Evolutionary conservation across 35 echinoderm and acorn worm genomes (phyloP).

Genomic region (Chiridota heheva): DNA sequence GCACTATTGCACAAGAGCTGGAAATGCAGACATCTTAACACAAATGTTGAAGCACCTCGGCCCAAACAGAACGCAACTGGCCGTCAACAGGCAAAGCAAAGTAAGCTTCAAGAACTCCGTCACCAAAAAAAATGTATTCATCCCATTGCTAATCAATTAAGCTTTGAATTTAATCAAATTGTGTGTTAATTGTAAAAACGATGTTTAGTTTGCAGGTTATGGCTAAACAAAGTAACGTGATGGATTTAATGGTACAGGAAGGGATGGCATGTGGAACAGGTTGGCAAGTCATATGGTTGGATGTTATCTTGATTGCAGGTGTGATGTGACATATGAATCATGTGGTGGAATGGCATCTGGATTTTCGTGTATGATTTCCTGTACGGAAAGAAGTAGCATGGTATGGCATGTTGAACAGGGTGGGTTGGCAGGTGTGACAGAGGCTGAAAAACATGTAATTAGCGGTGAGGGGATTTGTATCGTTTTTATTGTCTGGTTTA

Average conservation of each 20-base stretch:
- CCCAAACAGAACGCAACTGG: slow-evolving; percentile 83
- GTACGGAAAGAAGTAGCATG: no score
- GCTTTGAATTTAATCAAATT: background rate
- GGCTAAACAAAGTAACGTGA: background rate
- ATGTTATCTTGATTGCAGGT: no score
- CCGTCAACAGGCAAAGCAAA: slow-evolving; percentile 93
- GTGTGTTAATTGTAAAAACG: background rate
- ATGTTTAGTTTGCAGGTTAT: background rate
- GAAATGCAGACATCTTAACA: slow-evolving; percentile 76
- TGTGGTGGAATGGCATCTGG: no score
- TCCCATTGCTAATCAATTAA: background rate
- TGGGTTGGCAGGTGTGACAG: no score
- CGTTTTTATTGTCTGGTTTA: no score
- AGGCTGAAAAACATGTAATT: no score
- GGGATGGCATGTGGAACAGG: no score
- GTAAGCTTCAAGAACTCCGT: slow-evolving; percentile 12
- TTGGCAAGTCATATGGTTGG: no score
- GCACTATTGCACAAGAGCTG: slow-evolving; percentile 95
- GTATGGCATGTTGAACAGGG: no score
- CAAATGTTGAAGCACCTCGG: slow-evolving; percentile 88
- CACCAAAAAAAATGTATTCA: background rate
- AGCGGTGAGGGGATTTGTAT: no score
- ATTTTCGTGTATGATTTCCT: no score
- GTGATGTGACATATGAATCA: no score
- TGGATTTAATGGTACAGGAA: background rate